Percentiles rank a stretch among this genome's conserved stretches.
Conservation (phyloP, 1,140 invertebrate genomes). For the Dryas iulia region DNA sequence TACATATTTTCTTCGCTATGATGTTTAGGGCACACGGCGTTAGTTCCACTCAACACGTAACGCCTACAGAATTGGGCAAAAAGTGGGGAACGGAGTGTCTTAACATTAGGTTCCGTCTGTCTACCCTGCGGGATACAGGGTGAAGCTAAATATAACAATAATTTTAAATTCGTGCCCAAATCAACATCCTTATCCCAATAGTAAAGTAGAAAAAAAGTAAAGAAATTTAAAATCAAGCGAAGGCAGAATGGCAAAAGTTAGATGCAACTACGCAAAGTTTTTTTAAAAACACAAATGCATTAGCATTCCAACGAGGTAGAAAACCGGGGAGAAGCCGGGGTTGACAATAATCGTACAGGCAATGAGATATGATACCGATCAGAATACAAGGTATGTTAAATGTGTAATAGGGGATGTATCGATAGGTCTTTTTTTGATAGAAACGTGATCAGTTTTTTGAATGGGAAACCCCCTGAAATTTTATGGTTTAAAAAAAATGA, state of each 20-base stretch:
- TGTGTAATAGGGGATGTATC: not conserved
- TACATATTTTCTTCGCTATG: too few species aligned
- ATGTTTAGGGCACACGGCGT: too few species aligned
- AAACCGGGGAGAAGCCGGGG: not conserved
- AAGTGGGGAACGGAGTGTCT: too few species aligned
- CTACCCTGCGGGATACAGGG: too few species aligned
- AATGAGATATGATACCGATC: not conserved
- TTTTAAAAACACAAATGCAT: not conserved
- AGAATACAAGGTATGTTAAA: constrained; percentile 3
- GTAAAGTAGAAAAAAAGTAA: not conserved
- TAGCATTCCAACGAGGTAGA: not conserved
- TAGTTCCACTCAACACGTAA: too few species aligned
- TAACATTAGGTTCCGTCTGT: too few species aligned
- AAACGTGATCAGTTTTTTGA: not conserved
- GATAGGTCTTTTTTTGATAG: not conserved
- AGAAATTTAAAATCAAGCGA: not conserved
- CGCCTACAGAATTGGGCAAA: too few species aligned
- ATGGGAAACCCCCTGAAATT: not conserved
- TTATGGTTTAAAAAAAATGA: not conserved
- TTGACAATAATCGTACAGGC: not conserved
- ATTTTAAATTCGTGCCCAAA: too few species aligned
- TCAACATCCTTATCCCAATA: not conserved
- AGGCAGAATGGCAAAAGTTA: not conserved
- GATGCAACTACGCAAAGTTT: not conserved
- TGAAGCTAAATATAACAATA: too few species aligned